Evolutionary conservation across 64 coral and sea anemone genomes (phyloP).

Genomic region (Montipora cactus): DNA sequence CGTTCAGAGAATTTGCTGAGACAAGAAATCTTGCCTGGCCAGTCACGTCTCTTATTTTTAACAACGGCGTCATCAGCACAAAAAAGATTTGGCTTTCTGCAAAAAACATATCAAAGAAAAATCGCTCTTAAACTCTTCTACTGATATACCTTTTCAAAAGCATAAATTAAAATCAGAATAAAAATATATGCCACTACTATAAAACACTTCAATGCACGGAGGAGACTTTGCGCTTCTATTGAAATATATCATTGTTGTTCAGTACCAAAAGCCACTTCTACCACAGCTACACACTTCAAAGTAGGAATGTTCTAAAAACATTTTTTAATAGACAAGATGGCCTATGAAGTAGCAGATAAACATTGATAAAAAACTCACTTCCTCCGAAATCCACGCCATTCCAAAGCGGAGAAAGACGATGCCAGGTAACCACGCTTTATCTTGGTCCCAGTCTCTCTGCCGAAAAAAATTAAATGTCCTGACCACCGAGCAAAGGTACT

Average conservation of each 20-base stretch:
- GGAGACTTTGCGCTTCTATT: too few species aligned
- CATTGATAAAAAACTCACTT: background rate
- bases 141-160: background rate
- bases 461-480: too few species aligned
- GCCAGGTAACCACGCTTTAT: too few species aligned
- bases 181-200: slow-evolving; percentile 15
- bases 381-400: background rate
- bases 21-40: slow-evolving; percentile 10
- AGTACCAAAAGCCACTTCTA: background rate
- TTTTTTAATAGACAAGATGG: too few species aligned
- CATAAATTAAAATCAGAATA: background rate
- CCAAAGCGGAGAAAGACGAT: too few species aligned
- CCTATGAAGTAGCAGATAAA: background rate
- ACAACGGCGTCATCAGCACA: background rate
- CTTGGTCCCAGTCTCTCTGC: too few species aligned
- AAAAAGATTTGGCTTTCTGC: slow-evolving; percentile 6
- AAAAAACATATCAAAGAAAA: background rate
- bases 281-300: background rate
- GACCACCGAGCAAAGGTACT: too few species aligned
- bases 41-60: slow-evolving; percentile 9
- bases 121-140: background rate
- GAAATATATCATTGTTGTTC: background rate
- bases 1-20: background rate
- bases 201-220: slow-evolving; percentile 4
- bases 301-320: too few species aligned